These are phyloP conservation scores for Psophia crepitans DNA, from an alignment of 2,113 vertebrate species.

Conservation along the genomic window DNA sequence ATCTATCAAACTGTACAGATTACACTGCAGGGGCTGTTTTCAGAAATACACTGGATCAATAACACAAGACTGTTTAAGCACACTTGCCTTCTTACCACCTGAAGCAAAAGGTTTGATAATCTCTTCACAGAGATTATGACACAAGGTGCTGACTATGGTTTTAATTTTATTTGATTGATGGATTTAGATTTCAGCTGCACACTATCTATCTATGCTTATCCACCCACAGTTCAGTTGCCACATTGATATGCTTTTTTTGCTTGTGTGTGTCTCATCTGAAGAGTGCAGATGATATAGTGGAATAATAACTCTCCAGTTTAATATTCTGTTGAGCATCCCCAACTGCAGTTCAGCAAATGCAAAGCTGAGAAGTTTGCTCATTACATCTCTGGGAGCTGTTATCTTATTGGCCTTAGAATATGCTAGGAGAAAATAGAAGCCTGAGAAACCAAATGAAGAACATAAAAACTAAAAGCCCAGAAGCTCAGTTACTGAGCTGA, in stretches of 20 bases:
- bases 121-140: slow-evolving; percentile 53
- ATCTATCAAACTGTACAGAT: slow-evolving; percentile 38
- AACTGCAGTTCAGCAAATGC: slow-evolving; percentile 15
- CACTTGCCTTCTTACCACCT: slow-evolving; percentile 38
- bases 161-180: slow-evolving; percentile 67
- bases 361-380: slow-evolving; percentile 10
- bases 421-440: slow-evolving; percentile 8
- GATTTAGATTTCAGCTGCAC: slow-evolving; percentile 43
- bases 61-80: slow-evolving; percentile 26
- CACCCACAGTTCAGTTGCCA: slow-evolving; percentile 25
- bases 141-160: slow-evolving; percentile 55
- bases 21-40: slow-evolving; percentile 10
- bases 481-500: slow-evolving; percentile 24
- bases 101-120: slow-evolving; percentile 58
- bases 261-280: slow-evolving; percentile 22
- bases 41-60: slow-evolving; percentile 47
- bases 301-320: slow-evolving; percentile 47
- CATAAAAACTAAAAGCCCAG: slow-evolving; percentile 32
- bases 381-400: slow-evolving; percentile 22
- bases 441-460: neutral
- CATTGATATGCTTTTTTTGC: neutral
- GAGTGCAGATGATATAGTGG: slow-evolving; percentile 22
- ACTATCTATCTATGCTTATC: slow-evolving; percentile 23
- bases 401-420: slow-evolving; percentile 15
- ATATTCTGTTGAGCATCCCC: slow-evolving; percentile 37